A percentile compares a stretch with the other conserved stretches of the same genome.
These are phyloP conservation scores for Drosophila pallidifrons DNA, from an alignment of 1,140 invertebrate species.

Conservation along the genomic window DNA sequence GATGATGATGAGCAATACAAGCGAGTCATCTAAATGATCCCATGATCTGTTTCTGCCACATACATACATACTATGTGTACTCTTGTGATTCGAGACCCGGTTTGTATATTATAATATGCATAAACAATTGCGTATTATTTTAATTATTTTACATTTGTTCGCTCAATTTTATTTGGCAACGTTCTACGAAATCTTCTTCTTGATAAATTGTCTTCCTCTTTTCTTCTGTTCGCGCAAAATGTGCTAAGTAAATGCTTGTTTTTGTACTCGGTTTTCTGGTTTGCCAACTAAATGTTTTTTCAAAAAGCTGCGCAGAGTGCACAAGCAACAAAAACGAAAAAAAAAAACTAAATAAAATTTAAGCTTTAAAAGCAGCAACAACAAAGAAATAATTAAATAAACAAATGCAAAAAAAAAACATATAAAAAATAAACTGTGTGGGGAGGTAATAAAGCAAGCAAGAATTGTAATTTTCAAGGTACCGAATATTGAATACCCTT, in stretches of 20 bases:
- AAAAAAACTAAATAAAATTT: constrained; percentile 23
- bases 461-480: not conserved
- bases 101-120: constrained; percentile 39
- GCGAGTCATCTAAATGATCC: constrained; percentile 38
- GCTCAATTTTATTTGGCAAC: constrained; percentile 42
- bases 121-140: constrained; percentile 79
- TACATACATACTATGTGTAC: constrained; percentile 1
- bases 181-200: constrained; percentile 46
- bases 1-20: constrained; percentile 21
- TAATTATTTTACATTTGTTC: constrained; percentile 53
- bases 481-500: not conserved
- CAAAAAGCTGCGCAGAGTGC: constrained; percentile 6
- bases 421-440: constrained; percentile 5
- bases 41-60: constrained; percentile 25
- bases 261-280: constrained; percentile 26
- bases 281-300: constrained; percentile 14
- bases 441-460: constrained; percentile 9
- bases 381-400: constrained; percentile 22
- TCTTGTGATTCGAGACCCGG: not conserved
- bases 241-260: constrained; percentile 62
- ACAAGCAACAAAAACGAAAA: constrained; percentile 1
- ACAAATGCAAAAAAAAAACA: constrained; percentile 28
- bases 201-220: not conserved
- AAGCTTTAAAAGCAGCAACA: constrained; percentile 26
- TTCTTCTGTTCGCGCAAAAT: constrained; percentile 58